Conservation (phyloP, 2,113 vertebrate species). For the Etheostoma cragini region DNA sequence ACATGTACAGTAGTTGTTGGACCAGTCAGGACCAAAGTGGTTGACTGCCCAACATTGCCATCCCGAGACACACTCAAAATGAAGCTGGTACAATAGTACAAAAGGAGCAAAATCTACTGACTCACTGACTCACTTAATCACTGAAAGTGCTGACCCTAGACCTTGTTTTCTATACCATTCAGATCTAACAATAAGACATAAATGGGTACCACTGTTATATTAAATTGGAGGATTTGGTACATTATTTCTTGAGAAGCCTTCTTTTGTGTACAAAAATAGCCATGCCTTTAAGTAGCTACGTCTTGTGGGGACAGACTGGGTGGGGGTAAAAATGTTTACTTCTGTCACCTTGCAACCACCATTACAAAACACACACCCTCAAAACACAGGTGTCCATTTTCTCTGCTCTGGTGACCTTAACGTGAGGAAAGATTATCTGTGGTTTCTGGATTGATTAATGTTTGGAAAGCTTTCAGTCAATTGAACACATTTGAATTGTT, state of each 20-base stretch:
- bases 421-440: slow-evolving; percentile 60
- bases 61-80: too few species aligned
- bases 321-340: slow-evolving; percentile 51
- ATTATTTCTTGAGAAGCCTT: neutral
- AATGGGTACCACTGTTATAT: neutral
- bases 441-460: slow-evolving; percentile 55
- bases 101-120: neutral
- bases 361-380: slow-evolving; percentile 45
- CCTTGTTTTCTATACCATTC: neutral
- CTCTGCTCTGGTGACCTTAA: slow-evolving; percentile 55
- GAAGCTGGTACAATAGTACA: too few species aligned
- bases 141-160: neutral
- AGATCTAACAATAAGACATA: neutral
- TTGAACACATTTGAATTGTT: slow-evolving; percentile 72
- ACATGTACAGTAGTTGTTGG: too few species aligned
- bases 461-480: slow-evolving; percentile 45
- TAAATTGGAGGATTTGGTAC: neutral
- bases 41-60: too few species aligned
- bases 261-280: neutral
- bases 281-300: neutral
- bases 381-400: slow-evolving; percentile 71
- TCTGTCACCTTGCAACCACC: slow-evolving; percentile 65
- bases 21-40: too few species aligned
- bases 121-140: neutral
- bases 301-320: neutral